A percentile compares a stretch with the other conserved stretches of the same genome.
These are phyloP conservation scores for Esperia sulphurella DNA, from an alignment of 2,888 invertebrate genomes.

Conservation along the genomic window DNA sequence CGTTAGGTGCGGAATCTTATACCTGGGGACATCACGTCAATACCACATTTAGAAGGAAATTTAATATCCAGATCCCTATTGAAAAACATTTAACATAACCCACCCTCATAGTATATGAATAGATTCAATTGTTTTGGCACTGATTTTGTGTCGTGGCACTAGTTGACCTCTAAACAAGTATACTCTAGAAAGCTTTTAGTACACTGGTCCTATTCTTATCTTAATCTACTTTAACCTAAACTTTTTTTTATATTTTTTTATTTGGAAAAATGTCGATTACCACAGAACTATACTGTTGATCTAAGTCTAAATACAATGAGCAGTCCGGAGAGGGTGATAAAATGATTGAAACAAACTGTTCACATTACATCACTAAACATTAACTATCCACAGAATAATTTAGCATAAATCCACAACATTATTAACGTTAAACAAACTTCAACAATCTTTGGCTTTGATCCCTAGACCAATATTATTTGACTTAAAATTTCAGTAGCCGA, in stretches of 20 bases:
- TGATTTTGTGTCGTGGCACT: constrained; percentile 58
- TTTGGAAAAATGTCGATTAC: constrained; percentile 69
- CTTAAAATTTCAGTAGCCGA: constrained; percentile 62
- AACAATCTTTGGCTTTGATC: constrained; percentile 92
- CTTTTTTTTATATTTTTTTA: constrained; percentile 61
- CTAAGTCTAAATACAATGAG: constrained; percentile 72
- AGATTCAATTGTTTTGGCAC: constrained; percentile 53
- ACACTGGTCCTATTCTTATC: constrained; percentile 68
- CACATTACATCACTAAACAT: constrained; percentile 62
- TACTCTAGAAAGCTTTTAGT: constrained; percentile 53
- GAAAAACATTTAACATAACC: background rate
- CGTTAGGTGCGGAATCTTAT: background rate
- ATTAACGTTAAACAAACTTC: constrained; percentile 78
- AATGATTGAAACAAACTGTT: constrained; percentile 61
- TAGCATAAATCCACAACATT: constrained; percentile 76
- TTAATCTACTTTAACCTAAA: constrained; percentile 59
- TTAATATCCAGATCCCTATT: background rate
- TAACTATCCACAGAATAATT: constrained; percentile 75
- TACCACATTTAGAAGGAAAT: no score
- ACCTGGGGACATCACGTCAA: no score
- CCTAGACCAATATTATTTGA: constrained; percentile 85
- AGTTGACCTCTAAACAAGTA: constrained; percentile 34
- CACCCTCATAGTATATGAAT: background rate
- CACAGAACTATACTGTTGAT: constrained; percentile 61
- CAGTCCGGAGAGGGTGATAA: constrained; percentile 76